Base-by-base conservation (phyloP, 2,797 vertebrate genomes). In the Poeciliopsis infans region DNA sequence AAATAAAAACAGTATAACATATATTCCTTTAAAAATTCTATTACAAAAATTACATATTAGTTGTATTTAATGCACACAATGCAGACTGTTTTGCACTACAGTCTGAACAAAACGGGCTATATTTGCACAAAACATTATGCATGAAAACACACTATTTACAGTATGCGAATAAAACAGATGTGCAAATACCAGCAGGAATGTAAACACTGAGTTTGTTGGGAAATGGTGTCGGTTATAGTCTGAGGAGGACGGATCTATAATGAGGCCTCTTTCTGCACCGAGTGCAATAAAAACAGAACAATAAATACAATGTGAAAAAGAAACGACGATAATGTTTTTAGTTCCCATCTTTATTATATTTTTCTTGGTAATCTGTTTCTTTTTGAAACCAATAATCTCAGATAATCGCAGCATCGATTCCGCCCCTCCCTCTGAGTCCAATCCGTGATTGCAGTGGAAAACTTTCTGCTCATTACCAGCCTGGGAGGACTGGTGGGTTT, bases 401-500 rank as follows among this genome's bases (percentile, higher is more conserved):
- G 5, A 23, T 69, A 6, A 43, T 6, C n/a, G 10, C 64, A 23
- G 4, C 5, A 39, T 3, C 0, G 66, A 23, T 43, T 15, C 66
- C 13, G 23, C 23, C 11, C 18, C 66, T 43, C 25, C 39, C 66
- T 68, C 66, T 36, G 36, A 69, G 43, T 41, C 20, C 16, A 23
- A 0, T 10, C 18, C 41, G 16, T 23, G 23, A 23, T 20, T 18
- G 5, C 12, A 66, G 53, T 53, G 51, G 23, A 41, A 41, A 41
- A 0, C 11, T n/a, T 69, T 69, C 11, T 51, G 49, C 49, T 51
- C 49, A 7, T 51, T 49, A 49, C 2, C 47, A 49, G 47, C 18
- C 7, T 7, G 47, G 5, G 47, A 49, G 47, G 16, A 20, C 47
- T 18, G 5, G 45, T 47, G 80, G 6, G 13, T 76, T 84, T 86